Percentiles rank a stretch among this genome's conserved stretches.
These are phyloP conservation scores for Drosophila biarmipes DNA, from an alignment of 1,140 invertebrate species.

Conservation along the genomic window DNA sequence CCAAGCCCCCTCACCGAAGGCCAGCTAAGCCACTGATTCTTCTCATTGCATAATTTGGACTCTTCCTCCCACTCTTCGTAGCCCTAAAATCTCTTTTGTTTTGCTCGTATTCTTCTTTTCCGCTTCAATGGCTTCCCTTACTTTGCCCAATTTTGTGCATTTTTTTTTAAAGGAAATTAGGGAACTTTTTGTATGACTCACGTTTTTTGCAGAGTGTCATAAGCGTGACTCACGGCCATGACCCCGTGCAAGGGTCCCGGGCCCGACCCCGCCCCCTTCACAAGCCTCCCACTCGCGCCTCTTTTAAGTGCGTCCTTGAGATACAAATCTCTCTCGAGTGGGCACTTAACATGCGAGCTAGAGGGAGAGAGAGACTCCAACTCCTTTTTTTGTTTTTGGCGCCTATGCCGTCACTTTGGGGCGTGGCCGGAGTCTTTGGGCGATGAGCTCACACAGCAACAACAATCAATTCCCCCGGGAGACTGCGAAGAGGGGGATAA, in stretches of 20 bases:
- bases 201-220: slow-evolving; percentile 12
- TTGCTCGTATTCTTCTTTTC: slow-evolving; percentile 15
- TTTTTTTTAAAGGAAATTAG: slow-evolving; percentile 4
- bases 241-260: slow-evolving; percentile 3
- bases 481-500: neutral
- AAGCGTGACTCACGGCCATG: slow-evolving; percentile 56
- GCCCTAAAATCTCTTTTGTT: slow-evolving; percentile 4
- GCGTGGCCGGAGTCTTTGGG: slow-evolving; percentile 43
- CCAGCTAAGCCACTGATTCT: neutral
- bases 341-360: slow-evolving; percentile 26
- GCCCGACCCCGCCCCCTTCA: neutral
- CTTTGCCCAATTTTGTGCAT: slow-evolving; percentile 21
- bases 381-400: slow-evolving; percentile 34
- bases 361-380: slow-evolving; percentile 4
- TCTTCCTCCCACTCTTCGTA: neutral
- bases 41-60: slow-evolving; percentile 25
- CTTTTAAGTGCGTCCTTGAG: slow-evolving; percentile 15
- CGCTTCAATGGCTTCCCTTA: slow-evolving; percentile 6
- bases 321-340: slow-evolving; percentile 58
- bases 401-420: slow-evolving; percentile 64
- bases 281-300: slow-evolving; percentile 3
- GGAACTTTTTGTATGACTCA: slow-evolving; percentile 47
- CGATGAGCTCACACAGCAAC: slow-evolving; percentile 56
- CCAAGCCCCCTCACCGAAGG: no score
- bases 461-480: slow-evolving; percentile 13